Conservation (phyloP, 1,140 invertebrate genomes). For the Sitobion miscanthi region DNA sequence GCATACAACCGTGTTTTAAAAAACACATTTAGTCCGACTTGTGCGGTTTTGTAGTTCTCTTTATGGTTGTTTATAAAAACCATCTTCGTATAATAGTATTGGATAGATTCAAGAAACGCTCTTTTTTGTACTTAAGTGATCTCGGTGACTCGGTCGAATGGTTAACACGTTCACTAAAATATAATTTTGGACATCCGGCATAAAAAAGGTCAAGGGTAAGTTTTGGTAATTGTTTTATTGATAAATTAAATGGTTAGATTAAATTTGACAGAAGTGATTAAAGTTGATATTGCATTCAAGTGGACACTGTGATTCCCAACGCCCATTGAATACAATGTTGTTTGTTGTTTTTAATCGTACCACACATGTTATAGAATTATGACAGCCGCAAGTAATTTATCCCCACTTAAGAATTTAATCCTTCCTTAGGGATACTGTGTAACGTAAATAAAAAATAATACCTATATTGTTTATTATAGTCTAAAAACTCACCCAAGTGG, state of each 20-base stretch:
- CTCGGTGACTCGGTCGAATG: neutral
- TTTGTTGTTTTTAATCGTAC: constrained; percentile 27
- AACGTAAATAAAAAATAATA: constrained; percentile 30
- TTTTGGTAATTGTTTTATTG: neutral
- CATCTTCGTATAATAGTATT: neutral
- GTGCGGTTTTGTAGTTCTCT: neutral
- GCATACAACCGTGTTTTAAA: neutral
- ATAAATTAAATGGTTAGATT: constrained; percentile 14
- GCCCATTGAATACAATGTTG: neutral
- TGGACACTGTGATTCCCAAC: constrained; percentile 17
- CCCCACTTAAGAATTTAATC: neutral
- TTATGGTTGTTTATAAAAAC: neutral
- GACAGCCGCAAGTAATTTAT: constrained; percentile 31
- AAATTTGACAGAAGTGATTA: constrained; percentile 9
- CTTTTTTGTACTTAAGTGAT: neutral
- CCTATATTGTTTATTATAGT: constrained; percentile 10
- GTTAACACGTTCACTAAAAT: neutral
- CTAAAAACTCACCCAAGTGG: neutral
- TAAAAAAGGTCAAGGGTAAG: neutral
- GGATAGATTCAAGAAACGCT: neutral
- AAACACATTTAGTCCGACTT: constrained; percentile 13
- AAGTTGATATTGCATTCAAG: neutral
- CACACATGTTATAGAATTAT: constrained; percentile 29
- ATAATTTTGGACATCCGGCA: constrained; percentile 15
- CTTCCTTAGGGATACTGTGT: neutral